These are phyloP conservation scores for Smutsia gigantea DNA, from an alignment of 2,797 vertebrate species.

Conservation along the genomic window DNA sequence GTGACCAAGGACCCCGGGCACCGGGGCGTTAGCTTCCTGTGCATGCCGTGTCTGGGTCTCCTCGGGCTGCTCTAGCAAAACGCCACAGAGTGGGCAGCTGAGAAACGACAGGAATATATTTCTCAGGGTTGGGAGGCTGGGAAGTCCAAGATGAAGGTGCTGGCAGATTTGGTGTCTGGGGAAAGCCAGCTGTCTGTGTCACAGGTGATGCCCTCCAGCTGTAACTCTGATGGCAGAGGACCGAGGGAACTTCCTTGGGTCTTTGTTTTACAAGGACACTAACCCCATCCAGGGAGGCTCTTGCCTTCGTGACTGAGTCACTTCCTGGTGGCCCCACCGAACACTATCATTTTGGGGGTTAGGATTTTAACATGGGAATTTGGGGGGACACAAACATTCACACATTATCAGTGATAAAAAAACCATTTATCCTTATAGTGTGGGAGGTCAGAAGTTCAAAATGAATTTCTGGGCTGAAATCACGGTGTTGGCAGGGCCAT, in stretches of 20 bases:
- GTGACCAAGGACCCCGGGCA: not conserved
- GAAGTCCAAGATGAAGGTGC: not conserved
- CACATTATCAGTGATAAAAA: not conserved
- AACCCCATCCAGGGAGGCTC: not conserved
- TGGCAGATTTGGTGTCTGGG: not conserved
- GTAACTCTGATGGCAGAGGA: not conserved
- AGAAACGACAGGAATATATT: not conserved
- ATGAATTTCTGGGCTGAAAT: not conserved
- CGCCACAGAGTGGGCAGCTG: rapidly evolving
- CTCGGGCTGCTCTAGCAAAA: not conserved
- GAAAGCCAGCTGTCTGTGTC: not conserved
- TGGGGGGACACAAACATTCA: not conserved
- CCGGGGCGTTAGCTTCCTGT: not conserved
- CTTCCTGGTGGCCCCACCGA: not conserved
- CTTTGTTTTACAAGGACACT: not conserved
- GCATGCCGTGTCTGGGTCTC: not conserved
- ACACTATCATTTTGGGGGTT: not conserved
- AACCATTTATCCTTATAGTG: not conserved
- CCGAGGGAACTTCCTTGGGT: not conserved
- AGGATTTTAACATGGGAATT: not conserved
- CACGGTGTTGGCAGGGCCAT: not conserved
- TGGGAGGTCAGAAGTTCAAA: not conserved
- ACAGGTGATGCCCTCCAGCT: not conserved
- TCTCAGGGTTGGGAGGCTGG: not conserved
- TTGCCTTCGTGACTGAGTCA: not conserved